Evolutionary conservation across 2,113 vertebrate species (phyloP).

Genomic region (Narcine bancroftii): DNA sequence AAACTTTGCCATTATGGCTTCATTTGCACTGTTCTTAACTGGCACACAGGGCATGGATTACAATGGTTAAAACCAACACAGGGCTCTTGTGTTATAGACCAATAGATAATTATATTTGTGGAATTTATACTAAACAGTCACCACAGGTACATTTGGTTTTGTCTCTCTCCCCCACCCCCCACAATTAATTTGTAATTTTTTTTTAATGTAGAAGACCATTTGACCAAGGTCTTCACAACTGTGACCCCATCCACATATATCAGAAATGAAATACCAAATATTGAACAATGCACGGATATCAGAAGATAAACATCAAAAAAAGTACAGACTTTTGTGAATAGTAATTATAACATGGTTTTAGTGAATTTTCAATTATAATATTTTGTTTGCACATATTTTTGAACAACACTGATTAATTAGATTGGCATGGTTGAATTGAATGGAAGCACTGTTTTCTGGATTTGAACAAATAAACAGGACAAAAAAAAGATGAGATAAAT

Average conservation of each 20-base stretch:
- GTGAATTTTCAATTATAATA: background rate
- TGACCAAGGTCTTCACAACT: background rate
- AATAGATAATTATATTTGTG: background rate
- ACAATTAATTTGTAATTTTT: background rate
- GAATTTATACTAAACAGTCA: background rate
- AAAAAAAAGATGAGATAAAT: background rate
- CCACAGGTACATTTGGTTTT: background rate
- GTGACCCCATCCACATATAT: background rate
- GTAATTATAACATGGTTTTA: background rate
- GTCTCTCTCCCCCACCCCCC: too few relatives aligned
- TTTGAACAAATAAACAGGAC: background rate
- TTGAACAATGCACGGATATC: background rate
- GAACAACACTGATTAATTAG: background rate
- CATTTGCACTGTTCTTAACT: background rate
- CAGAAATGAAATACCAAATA: background rate
- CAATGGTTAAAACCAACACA: background rate
- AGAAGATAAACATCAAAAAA: background rate
- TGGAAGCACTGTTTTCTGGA: background rate
- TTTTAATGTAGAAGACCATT: background rate
- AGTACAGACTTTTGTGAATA: background rate
- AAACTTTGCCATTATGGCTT: background rate
- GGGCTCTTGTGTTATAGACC: background rate
- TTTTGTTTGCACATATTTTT: background rate
- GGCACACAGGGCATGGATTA: background rate
- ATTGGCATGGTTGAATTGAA: background rate